Evolutionary conservation across 2,888 invertebrate genomes (phyloP).

Genomic region (Philereme transversata): DNA sequence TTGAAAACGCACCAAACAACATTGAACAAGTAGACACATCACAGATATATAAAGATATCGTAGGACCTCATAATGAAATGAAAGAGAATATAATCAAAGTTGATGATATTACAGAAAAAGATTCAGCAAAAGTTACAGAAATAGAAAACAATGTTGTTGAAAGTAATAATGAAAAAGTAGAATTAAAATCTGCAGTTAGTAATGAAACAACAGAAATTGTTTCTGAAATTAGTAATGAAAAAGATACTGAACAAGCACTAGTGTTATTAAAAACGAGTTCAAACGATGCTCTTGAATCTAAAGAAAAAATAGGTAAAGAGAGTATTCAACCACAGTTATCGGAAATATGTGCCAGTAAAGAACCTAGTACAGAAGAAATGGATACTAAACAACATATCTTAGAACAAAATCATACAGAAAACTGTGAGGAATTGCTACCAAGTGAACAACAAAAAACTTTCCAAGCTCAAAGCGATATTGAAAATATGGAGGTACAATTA

Average conservation of each 20-base stretch:
- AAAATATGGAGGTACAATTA: conserved; percentile 53
- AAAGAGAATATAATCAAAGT: neutral
- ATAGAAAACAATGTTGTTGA: neutral
- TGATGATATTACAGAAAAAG: neutral
- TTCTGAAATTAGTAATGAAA: neutral
- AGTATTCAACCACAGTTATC: neutral
- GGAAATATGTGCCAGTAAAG: conserved; percentile 3
- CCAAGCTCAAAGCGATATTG: neutral
- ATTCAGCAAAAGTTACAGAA: neutral
- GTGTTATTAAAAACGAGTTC: neutral
- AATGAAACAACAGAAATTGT: conserved; percentile 2
- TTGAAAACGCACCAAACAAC: neutral
- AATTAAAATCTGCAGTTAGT: neutral
- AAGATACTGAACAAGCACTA: neutral
- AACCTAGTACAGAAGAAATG: neutral
- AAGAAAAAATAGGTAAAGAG: neutral
- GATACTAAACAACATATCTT: neutral
- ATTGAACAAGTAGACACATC: neutral
- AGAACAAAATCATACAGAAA: conserved; percentile 5
- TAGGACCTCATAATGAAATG: neutral
- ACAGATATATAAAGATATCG: neutral
- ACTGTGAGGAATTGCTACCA: neutral
- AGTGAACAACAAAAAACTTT: neutral
- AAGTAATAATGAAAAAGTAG: neutral
- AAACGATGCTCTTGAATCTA: neutral